phyloP scores from a whole-genome alignment of 53 echinoderm and acorn worm species.

The Astropecten irregularis region DNA sequence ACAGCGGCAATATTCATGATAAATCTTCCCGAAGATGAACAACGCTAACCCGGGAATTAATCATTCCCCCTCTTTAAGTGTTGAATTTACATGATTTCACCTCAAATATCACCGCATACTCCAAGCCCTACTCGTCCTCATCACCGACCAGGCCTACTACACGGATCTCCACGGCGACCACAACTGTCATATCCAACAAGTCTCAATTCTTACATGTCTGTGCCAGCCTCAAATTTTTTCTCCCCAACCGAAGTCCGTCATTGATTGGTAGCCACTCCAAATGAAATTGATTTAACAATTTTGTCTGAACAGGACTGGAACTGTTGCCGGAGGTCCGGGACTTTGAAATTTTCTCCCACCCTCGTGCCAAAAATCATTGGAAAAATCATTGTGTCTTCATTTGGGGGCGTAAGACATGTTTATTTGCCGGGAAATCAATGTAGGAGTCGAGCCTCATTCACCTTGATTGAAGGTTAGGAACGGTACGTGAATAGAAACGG shows the following conservation, averaged over 20 bases:
- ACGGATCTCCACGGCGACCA: background rate
- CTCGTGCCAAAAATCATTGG: constrained; percentile 63
- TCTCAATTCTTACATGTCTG: background rate
- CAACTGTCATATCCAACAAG: background rate
- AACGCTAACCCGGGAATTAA: constrained; percentile 10
- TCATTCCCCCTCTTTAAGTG: background rate
- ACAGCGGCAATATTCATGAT: constrained; percentile 6
- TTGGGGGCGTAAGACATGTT: constrained; percentile 49
- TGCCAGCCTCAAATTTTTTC: background rate
- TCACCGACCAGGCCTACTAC: too few species aligned
- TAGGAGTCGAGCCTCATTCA: constrained; percentile 1
- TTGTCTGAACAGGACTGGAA: constrained; percentile 42
- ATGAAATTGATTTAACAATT: constrained; percentile 46
- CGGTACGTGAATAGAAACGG: constrained; percentile 7
- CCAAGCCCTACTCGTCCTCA: constrained; percentile 38
- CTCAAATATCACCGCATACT: background rate
- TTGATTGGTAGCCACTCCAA: constrained; percentile 31
- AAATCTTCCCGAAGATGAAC: background rate
- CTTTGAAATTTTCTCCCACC: background rate
- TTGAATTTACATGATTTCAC: constrained; percentile 19
- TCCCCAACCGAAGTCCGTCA: too few species aligned
- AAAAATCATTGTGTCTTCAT: constrained; percentile 74
- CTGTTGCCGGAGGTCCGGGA: constrained; percentile 28
- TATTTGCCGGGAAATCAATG: constrained; percentile 41
- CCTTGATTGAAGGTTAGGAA: constrained; percentile 2